These are phyloP conservation scores for Chiridota heheva DNA, from an alignment of 35 echinoderm and acorn worm genomes.

Conservation along the genomic window DNA sequence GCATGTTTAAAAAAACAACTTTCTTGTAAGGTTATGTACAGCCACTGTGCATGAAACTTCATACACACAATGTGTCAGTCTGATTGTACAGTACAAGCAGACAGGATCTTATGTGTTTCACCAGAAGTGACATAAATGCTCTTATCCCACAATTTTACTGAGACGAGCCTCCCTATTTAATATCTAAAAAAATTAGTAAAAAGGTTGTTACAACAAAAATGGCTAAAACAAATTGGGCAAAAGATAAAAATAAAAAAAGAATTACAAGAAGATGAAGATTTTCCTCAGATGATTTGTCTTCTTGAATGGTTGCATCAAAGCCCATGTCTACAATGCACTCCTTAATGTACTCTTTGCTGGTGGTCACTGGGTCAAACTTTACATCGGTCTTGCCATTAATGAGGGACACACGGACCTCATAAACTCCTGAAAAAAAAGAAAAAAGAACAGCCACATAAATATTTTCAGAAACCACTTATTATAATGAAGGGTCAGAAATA, in stretches of 20 bases:
- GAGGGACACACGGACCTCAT: constrained; percentile 63
- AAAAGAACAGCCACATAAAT: constrained; percentile 3
- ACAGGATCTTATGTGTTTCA: background rate
- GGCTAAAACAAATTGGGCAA: background rate
- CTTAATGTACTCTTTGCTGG: constrained; percentile 53
- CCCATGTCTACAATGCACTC: constrained; percentile 91
- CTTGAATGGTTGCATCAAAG: constrained; percentile 79
- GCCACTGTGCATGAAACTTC: no score
- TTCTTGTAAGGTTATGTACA: no score
- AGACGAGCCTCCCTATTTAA: background rate
- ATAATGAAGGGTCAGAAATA: background rate
- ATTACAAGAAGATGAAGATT: constrained; percentile 77
- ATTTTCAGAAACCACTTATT: background rate
- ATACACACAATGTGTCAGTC: no score
- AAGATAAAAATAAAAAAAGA: background rate
- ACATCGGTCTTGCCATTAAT: constrained; percentile 87
- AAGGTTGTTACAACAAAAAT: background rate
- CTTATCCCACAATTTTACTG: background rate
- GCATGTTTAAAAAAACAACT: no score
- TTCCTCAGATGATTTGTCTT: constrained; percentile 58
- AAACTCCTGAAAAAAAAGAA: constrained; percentile 58
- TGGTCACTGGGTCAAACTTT: constrained; percentile 48
- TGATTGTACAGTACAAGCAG: background rate
- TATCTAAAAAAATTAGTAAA: background rate
- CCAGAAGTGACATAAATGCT: background rate